A percentile compares a stretch with the other conserved stretches of the same genome.
Conservation (phyloP, 2,113 vertebrate genomes). For the Trichechus manatus region DNA sequence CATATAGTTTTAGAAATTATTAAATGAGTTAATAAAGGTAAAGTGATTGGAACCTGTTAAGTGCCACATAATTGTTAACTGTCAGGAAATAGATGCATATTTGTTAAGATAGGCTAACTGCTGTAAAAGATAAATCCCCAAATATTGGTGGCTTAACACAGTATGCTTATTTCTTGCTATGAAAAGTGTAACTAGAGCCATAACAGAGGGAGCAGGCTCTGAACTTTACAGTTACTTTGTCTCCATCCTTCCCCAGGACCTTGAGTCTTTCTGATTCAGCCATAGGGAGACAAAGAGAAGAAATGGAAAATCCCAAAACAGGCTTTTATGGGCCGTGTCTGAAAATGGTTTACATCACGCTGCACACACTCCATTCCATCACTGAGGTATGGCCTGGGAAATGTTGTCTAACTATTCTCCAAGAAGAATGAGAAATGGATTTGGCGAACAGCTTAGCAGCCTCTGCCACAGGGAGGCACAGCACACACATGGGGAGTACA, state of each 20-base stretch:
- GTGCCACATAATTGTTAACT: background rate
- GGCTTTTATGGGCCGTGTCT: background rate
- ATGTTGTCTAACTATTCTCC: background rate
- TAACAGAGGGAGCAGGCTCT: background rate
- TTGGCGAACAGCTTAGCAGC: background rate
- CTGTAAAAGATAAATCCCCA: background rate
- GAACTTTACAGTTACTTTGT: background rate
- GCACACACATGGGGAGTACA: accelerated
- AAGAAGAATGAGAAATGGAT: background rate
- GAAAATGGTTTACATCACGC: background rate
- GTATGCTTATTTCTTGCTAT: background rate
- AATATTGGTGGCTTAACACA: background rate
- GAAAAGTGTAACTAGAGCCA: conserved; percentile 11
- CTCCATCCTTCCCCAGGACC: background rate
- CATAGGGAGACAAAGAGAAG: background rate
- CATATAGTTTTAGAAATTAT: background rate
- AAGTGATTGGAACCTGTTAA: background rate
- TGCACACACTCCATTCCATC: background rate
- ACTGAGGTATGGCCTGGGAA: background rate
- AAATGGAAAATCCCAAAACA: conserved; percentile 20
- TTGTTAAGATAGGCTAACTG: conserved; percentile 17
- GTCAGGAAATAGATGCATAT: background rate
- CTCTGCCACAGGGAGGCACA: background rate
- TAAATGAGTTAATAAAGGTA: conserved; percentile 17
- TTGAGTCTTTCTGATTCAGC: background rate